Conservation (phyloP, 2,888 invertebrate genomes). For the Cheilosia impressa region DNA sequence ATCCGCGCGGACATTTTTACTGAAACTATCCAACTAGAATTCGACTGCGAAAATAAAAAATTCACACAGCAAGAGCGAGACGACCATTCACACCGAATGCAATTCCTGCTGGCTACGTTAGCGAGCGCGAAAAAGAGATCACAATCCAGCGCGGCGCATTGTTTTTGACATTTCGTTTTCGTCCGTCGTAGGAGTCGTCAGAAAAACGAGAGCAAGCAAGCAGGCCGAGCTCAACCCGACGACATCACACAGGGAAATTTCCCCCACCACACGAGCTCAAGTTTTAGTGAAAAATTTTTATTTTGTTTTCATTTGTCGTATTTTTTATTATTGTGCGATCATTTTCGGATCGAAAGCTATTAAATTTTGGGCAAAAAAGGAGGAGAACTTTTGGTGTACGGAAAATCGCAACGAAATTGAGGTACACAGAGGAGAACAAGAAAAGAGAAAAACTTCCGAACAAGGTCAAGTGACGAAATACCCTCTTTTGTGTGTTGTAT, state of each 20-base stretch:
- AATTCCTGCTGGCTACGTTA: slow-evolving; percentile 18
- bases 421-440: slow-evolving; percentile 21
- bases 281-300: slow-evolving; percentile 50
- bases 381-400: not conserved
- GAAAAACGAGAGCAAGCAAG: slow-evolving; percentile 64
- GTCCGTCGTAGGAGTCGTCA: slow-evolving; percentile 23
- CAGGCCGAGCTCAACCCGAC: slow-evolving; percentile 3
- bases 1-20: slow-evolving; percentile 33
- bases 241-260: slow-evolving; percentile 32
- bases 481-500: slow-evolving; percentile 62
- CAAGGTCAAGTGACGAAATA: slow-evolving; percentile 75
- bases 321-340: slow-evolving; percentile 4
- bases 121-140: slow-evolving; percentile 33
- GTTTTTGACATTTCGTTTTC: slow-evolving; percentile 71
- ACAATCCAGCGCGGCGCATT: slow-evolving; percentile 27
- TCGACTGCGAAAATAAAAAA: slow-evolving; percentile 54
- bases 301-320: slow-evolving; percentile 35
- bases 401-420: slow-evolving; percentile 31
- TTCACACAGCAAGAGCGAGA: slow-evolving; percentile 30
- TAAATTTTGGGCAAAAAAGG: not conserved
- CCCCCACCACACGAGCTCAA: slow-evolving; percentile 29
- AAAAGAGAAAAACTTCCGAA: slow-evolving; percentile 68
- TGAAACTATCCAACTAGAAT: slow-evolving; percentile 50
- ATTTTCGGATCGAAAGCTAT: not conserved
- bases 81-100: slow-evolving; percentile 29